Conservation (phyloP, 2,113 vertebrate genomes). For the Cisticola juncidis region DNA sequence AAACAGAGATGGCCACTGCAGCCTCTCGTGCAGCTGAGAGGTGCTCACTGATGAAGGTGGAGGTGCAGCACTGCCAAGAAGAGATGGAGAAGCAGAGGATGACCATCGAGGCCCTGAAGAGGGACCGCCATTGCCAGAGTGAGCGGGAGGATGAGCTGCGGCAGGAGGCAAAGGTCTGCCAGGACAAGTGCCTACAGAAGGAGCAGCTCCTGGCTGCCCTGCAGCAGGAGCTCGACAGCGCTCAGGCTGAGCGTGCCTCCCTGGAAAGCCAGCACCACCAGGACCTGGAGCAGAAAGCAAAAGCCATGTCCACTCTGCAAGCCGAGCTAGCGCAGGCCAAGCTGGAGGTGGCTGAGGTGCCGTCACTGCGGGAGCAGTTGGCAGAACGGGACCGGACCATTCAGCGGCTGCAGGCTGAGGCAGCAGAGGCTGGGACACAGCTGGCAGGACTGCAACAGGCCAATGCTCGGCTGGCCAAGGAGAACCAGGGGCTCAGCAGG, state of each 20-base stretch:
- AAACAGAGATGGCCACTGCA: slow-evolving; percentile 69
- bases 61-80: slow-evolving; percentile 68
- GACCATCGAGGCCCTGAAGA: slow-evolving; percentile 56
- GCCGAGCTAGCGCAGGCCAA: slow-evolving; percentile 70
- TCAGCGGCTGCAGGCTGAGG: slow-evolving; percentile 70
- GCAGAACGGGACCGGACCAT: slow-evolving; percentile 36
- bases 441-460: slow-evolving; percentile 67
- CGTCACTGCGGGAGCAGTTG: slow-evolving; percentile 40
- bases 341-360: slow-evolving; percentile 51
- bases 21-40: slow-evolving; percentile 68
- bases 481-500: slow-evolving; percentile 46
- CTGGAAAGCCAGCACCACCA: slow-evolving; percentile 61
- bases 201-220: slow-evolving; percentile 69
- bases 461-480: slow-evolving; percentile 59
- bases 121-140: slow-evolving; percentile 67
- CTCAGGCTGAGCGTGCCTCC: slow-evolving; percentile 47
- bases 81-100: slow-evolving; percentile 71
- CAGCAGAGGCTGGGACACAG: slow-evolving; percentile 5
- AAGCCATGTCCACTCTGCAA: slow-evolving; percentile 38
- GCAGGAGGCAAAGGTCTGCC: slow-evolving; percentile 71
- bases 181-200: slow-evolving; percentile 72
- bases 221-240: slow-evolving; percentile 62
- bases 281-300: slow-evolving; percentile 68
- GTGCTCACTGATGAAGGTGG: slow-evolving; percentile 69
- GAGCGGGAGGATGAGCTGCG: slow-evolving; percentile 73